These are phyloP conservation scores for Danaus chrysippus DNA, from an alignment of 2,888 invertebrate species.

Conservation along the genomic window DNA sequence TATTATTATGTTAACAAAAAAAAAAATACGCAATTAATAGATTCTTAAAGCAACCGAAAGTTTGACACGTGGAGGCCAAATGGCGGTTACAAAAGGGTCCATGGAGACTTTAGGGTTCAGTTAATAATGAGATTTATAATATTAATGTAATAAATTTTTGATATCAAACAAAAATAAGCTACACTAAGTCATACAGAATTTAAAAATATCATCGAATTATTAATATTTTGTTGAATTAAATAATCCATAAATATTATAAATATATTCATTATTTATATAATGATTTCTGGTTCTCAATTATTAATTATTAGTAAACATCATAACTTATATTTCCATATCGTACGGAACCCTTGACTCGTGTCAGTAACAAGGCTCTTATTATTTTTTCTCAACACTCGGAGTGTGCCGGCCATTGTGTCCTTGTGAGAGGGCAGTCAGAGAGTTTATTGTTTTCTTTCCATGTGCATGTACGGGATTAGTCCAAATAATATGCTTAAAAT, in stretches of 20 bases:
- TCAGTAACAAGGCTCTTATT: conserved; percentile 32
- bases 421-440: conserved; percentile 50
- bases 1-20: conserved; percentile 47
- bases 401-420: conserved; percentile 54
- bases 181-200: no score
- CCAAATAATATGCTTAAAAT: conserved; percentile 33
- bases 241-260: no score
- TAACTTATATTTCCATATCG: neutral
- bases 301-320: neutral
- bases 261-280: no score
- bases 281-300: no score
- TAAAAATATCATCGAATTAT: neutral
- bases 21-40: conserved; percentile 64
- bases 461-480: conserved; percentile 36
- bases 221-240: neutral
- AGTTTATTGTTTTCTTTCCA: conserved; percentile 52
- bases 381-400: conserved; percentile 36
- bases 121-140: conserved; percentile 2
- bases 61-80: conserved; percentile 70
- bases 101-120: conserved; percentile 45
- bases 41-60: conserved; percentile 45
- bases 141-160: no score
- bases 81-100: conserved; percentile 49
- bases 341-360: conserved; percentile 45
- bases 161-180: no score